Evolutionary conservation across 1,140 invertebrate species (phyloP).

Genomic region (Panonychus citri): DNA sequence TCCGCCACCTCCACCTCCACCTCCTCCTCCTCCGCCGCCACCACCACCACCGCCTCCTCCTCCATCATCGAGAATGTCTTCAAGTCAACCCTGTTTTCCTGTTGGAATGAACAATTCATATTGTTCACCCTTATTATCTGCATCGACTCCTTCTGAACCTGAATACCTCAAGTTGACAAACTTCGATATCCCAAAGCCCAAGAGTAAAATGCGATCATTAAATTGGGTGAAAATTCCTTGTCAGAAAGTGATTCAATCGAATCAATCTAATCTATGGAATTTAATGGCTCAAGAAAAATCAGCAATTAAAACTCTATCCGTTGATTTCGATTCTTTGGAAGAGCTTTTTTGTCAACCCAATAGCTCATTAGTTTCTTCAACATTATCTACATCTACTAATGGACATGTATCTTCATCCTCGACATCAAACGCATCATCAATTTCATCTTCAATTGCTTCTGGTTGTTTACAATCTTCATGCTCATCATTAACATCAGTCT

Average conservation of each 20-base stretch:
- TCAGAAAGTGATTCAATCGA: slow-evolving; percentile 24
- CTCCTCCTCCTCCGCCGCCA: slow-evolving; percentile 24
- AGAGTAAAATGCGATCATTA: slow-evolving; percentile 79
- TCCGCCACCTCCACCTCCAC: slow-evolving; percentile 3
- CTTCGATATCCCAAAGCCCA: slow-evolving; percentile 39
- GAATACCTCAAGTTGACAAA: slow-evolving; percentile 8
- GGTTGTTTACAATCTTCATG: not conserved
- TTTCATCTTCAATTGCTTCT: not conserved
- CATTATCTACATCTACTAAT: slow-evolving; percentile 1
- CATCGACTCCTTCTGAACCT: slow-evolving; percentile 10
- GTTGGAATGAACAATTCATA: slow-evolving; percentile 17
- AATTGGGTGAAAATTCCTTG: slow-evolving; percentile 83
- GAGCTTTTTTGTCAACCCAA: slow-evolving; percentile 70
- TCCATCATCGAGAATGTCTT: slow-evolving; percentile 6
- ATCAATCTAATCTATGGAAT: slow-evolving; percentile 16
- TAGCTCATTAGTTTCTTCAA: not conserved
- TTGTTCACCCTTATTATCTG: not conserved
- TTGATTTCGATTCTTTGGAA: slow-evolving; percentile 79
- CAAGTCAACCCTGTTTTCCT: slow-evolving; percentile 12
- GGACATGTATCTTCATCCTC: not conserved
- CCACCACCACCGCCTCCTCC: slow-evolving; percentile 19
- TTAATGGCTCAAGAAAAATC: slow-evolving; percentile 27
- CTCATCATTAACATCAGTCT: not conserved
- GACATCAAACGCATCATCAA: not conserved
- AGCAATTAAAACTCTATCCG: slow-evolving; percentile 55